phyloP scores from a whole-genome alignment of 2,113 vertebrate genomes.

The Pitta sordida region DNA sequence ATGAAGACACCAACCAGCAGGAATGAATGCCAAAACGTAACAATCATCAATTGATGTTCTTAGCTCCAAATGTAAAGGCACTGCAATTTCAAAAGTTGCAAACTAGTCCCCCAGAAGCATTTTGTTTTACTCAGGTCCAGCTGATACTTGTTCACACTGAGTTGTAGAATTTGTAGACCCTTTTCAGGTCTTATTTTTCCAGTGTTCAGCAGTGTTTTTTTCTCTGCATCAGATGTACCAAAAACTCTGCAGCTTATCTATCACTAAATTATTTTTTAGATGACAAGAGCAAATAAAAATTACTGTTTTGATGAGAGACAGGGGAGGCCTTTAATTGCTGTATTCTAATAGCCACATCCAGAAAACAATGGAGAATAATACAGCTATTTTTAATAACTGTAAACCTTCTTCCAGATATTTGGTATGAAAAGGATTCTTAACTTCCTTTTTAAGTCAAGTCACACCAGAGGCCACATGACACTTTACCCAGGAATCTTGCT shows the following conservation, averaged over 20 bases:
- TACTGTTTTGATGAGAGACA: not conserved
- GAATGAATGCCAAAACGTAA: constrained; percentile 65
- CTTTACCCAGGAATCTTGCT: constrained; percentile 43
- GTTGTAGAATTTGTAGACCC: constrained; percentile 24
- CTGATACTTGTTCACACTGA: constrained; percentile 38
- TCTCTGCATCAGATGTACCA: constrained; percentile 34
- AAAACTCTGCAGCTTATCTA: constrained; percentile 29
- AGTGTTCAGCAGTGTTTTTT: constrained; percentile 43
- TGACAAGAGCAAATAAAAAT: constrained; percentile 33
- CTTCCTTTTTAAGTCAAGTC: constrained; percentile 33
- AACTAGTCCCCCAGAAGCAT: constrained; percentile 55
- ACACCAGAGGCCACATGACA: constrained; percentile 7
- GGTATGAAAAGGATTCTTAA: constrained; percentile 31
- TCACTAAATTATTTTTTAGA: constrained; percentile 19
- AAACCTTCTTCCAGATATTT: constrained; percentile 41
- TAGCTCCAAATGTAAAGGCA: constrained; percentile 68
- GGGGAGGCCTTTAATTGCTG: constrained; percentile 6
- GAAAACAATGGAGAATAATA: constrained; percentile 27
- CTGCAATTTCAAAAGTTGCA: constrained; percentile 65
- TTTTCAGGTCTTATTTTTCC: constrained; percentile 14
- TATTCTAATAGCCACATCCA: constrained; percentile 29
- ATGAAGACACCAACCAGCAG: constrained; percentile 55
- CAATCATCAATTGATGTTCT: constrained; percentile 51
- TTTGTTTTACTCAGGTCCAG: constrained; percentile 72
- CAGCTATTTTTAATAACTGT: constrained; percentile 46